phyloP scores from a whole-genome alignment of 2,797 vertebrate species.

The Zalophus californianus region DNA sequence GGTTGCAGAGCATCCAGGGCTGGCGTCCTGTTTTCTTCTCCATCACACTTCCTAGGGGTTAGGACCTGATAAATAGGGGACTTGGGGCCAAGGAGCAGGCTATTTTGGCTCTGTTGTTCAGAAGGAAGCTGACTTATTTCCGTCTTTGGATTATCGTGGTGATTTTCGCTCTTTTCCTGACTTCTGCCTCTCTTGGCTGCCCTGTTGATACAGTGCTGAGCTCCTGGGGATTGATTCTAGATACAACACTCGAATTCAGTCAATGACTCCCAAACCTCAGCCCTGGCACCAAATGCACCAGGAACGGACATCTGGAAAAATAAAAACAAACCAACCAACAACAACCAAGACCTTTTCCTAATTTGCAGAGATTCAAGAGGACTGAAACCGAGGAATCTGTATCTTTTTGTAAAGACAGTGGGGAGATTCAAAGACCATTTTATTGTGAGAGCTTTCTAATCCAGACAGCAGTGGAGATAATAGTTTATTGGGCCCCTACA shows the following conservation, averaged over 20 bases:
- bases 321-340: not conserved
- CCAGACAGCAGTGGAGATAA: not conserved
- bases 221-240: not conserved
- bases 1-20: too few relatives aligned
- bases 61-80: not conserved
- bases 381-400: not conserved
- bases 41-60: not conserved
- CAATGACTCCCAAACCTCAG: not conserved
- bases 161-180: not conserved
- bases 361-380: not conserved
- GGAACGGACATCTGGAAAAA: not conserved
- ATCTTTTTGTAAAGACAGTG: not conserved
- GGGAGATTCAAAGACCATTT: not conserved
- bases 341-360: not conserved
- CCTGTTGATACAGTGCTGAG: not conserved
- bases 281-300: not conserved
- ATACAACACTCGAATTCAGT: not conserved
- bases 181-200: not conserved
- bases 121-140: not conserved
- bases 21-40: not conserved
- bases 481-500: not conserved
- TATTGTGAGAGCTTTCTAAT: not conserved
- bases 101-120: not conserved
- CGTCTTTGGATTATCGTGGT: not conserved
- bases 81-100: too few relatives aligned